Evolutionary conservation across 1,140 invertebrate species (phyloP), one percentile per base, ranked within the genome.

Genomic region (Chrysoperla carnea): DNA sequence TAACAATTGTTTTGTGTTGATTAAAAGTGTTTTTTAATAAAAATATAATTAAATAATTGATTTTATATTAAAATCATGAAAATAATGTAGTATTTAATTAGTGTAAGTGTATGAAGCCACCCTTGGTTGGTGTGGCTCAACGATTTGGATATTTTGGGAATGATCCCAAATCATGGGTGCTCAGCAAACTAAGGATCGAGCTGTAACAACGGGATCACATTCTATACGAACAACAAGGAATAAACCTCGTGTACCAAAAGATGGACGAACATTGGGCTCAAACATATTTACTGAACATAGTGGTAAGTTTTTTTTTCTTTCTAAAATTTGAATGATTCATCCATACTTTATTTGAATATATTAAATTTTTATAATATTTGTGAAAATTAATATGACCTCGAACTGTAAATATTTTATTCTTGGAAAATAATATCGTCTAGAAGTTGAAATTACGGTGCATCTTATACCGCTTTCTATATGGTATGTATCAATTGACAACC

Each of bases 241-340:
- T 59, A 77, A 79, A 62, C 75, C 76, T 42, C 71, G 73, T 56
- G 70, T 70, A 56, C 70, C 74, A 43, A 84, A 84, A 67, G 83
- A 82, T 68, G 75, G 75, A 55, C 75, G 79, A 56, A 72, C 76
- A 52, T 78, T 81, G 53, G 81, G 81, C 53, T 78, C 81, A 41
- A 90, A 90, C 66, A 84, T 90, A 58, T 90, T 89, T 61, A 85
- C 84, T 36, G 85, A 88, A 68, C 84, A 90, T 60, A 87, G 79
- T 63, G 85, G 85, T 88, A 65, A 67, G 66, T 63, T 41, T 46
- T 52, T 45, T 45, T 40, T 36, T 33, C 23, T 28, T 36, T 17
- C 27, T n/a, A 11, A 9, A 33, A 33, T 33, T 33, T 11, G 3
- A 11, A 33, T 33, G 31, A 14, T 38, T 38, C 13, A 23, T 38